Evolutionary conservation across 1,140 invertebrate species (phyloP), one percentile per base, ranked within the genome.

Genomic region (Samia ricini): DNA sequence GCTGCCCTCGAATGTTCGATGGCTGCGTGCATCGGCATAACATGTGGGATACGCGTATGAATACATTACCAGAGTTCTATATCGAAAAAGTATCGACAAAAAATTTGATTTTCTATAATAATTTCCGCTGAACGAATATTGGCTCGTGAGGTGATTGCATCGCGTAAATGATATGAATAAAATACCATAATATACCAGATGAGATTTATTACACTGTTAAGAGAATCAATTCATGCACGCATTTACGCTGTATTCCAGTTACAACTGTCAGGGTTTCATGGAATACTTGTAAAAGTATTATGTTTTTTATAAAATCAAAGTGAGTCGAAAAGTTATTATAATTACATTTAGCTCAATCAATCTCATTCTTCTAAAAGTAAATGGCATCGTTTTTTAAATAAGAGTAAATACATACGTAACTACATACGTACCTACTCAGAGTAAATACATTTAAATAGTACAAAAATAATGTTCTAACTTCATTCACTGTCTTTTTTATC

Each of bases 91-190:
- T 64, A 78, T 75, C 60, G 63, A 63, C 61, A 67, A 67, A 56
- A 72, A 79, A 81, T 75, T 74, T 61, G 68, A 66, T 76, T 72
- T 73, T 78, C n/a, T 73, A 72, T 74, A 77, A 62, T 77, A 71
- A 76, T 42, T 42, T 42, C 69, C 73, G 68, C 12, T 12, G 33
- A 15, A 12, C 33, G 33, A 15, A 42, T 42, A 42, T 42, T 42
- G 33, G 33, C n/a, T 42, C 33, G 33, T 15, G 33, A 42, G 33
- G 33, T n/a, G n/a, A n/a, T 42, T 42, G 33, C 15, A 42, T 42
- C 2, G 54, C 56, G 58, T 54, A 8, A 42, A 57, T 54, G n/a
- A 42, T 42, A 15, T 15, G 33, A 12, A 56, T 52, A 29, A 56
- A 26, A 59, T 54, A 59, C 33, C 51, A 18, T 23, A 51, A 55